Base-by-base conservation (phyloP, 2,113 vertebrate species). In the Callospermophilus lateralis region DNA sequence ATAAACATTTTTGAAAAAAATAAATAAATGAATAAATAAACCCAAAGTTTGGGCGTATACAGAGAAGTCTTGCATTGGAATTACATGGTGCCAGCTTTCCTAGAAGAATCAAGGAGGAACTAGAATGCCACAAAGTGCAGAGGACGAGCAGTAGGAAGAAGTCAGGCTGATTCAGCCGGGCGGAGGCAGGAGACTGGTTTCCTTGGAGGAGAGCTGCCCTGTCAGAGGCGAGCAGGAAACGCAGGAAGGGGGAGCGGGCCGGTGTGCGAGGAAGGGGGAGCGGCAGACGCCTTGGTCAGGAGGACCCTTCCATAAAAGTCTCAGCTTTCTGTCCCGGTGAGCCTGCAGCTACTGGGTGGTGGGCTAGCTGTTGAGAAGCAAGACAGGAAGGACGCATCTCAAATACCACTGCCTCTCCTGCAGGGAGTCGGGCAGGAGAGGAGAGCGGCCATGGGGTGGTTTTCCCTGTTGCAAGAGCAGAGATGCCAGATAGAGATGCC, bases 311-410 rank as follows among this genome's bases (percentile, higher is more conserved):
- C 16, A 6, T 2, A 28, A 16, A 3, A 11, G 0, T 22, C 28
- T 2, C 0, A 13, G 48, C 12, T 0, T 24, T 58, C 1, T 0
- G 13, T 45, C 28, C 34, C 22, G 20, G 28, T 39, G 2, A 26
- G 51, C 15, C 61, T 42, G 22, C 10, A 22, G 34, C 84, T 61
- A 77, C 77, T 51, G 26, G 26, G 2, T 53, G 39, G 61, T 19
- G 39, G 63, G 48, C 53, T 20, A 22, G 24, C 2, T 0, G 1
- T 8, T 1, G 24, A 68, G 17, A 65, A 65, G 77, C 61, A 77
- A 55, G 34, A 39, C 6, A 58, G 28, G 32, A 63, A 72, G n/a
- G 6, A 58, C 48, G 9, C 7, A 26, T 11, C 72, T 8, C 45
- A 8, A 81, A 61, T 0, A 26, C 9, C 16, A 10, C 26, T 28